Conservation (phyloP, 2,888 invertebrate species). For the Coelogynopora nodosa region DNA sequence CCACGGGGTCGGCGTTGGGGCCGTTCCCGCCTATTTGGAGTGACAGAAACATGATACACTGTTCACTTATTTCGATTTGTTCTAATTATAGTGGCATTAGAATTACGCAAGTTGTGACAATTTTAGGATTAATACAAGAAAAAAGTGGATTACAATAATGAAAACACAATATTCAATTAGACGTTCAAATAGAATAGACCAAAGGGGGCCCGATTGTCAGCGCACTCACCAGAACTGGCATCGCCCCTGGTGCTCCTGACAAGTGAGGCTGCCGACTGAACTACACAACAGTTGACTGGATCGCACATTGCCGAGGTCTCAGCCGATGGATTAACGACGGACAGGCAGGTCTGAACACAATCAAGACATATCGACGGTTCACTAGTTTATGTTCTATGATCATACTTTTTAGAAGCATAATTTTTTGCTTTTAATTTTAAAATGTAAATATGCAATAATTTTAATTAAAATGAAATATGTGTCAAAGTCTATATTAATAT, state of each 20-base stretch:
- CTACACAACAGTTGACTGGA: slow-evolving; percentile 37
- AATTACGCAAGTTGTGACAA: no score
- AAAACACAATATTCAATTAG: neutral
- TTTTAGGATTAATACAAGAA: no score
- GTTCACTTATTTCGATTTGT: neutral
- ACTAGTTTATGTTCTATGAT: no score
- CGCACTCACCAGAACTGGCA: neutral
- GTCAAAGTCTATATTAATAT: no score
- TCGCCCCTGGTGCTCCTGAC: neutral
- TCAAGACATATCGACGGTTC: no score
- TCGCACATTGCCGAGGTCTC: slow-evolving; percentile 19
- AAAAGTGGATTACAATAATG: no score
- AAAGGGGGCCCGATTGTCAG: neutral
- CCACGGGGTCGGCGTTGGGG: neutral
- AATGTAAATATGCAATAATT: no score
- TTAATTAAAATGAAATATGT: no score
- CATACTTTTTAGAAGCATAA: no score
- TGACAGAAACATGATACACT: neutral
- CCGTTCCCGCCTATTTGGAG: slow-evolving; percentile 54
- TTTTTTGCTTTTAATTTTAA: no score
- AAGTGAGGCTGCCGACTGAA: neutral
- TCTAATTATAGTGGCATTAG: neutral
- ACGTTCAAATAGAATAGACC: neutral
- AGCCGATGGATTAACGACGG: no score
- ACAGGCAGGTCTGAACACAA: no score